Percentiles rank a stretch among this genome's conserved stretches.
Evolutionary conservation across 1,140 invertebrate genomes (phyloP).

Genomic region (Coenobita brevimanus): DNA sequence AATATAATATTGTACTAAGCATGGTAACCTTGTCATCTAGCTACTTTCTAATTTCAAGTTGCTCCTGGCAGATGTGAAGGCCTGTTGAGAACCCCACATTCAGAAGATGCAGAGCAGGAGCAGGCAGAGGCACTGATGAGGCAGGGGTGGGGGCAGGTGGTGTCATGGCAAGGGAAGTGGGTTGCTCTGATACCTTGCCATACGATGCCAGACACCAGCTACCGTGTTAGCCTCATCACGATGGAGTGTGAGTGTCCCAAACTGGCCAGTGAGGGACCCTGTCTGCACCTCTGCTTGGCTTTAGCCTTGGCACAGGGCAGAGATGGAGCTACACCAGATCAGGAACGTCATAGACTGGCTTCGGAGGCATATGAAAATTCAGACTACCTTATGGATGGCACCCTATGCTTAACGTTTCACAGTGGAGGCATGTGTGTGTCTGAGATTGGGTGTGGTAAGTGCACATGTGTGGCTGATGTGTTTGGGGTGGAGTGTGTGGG

Average conservation of each 20-base stretch:
- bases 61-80: neutral
- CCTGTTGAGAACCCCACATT: slow-evolving; percentile 2
- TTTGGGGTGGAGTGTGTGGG: slow-evolving; percentile 34
- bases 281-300: slow-evolving; percentile 32
- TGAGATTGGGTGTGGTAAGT: neutral
- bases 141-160: slow-evolving; percentile 37
- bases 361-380: slow-evolving; percentile 32
- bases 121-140: slow-evolving; percentile 12
- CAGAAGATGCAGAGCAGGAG: slow-evolving; percentile 32
- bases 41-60: too few relatives aligned
- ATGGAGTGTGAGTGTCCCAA: slow-evolving; percentile 50
- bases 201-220: slow-evolving; percentile 23
- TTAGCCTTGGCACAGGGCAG: neutral
- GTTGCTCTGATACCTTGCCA: slow-evolving; percentile 43
- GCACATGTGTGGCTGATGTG: slow-evolving; percentile 23
- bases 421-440: slow-evolving; percentile 35
- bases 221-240: slow-evolving; percentile 31
- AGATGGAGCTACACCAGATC: slow-evolving; percentile 19
- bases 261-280: slow-evolving; percentile 4
- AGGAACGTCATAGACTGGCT: slow-evolving; percentile 44
- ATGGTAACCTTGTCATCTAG: too few relatives aligned
- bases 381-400: slow-evolving; percentile 15
- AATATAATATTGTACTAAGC: too few relatives aligned
- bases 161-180: slow-evolving; percentile 45
- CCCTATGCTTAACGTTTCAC: slow-evolving; percentile 29